phyloP scores from a whole-genome alignment of 2,888 invertebrate species.

The Drosophila prolongata region DNA sequence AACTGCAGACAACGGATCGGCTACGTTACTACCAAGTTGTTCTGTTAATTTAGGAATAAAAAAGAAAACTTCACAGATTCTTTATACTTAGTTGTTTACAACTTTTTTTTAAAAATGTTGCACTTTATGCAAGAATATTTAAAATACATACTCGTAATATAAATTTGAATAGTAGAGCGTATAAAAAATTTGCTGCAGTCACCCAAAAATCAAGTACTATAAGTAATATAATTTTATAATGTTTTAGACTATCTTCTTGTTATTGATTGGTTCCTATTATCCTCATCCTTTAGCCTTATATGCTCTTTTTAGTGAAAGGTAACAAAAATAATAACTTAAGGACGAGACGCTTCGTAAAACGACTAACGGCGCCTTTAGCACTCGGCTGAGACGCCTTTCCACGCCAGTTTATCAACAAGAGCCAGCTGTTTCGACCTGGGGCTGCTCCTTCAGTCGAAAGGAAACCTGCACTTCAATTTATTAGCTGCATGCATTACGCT shows the following conservation, averaged over 20 bases:
- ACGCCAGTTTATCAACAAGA: constrained; percentile 64
- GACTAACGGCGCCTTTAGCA: constrained; percentile 59
- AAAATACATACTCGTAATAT: no score
- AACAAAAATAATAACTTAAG: constrained; percentile 40
- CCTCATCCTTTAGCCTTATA: background rate
- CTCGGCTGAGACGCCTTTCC: constrained; percentile 45
- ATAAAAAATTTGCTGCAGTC: no score
- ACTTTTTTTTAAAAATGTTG: no score
- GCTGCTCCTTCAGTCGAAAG: constrained; percentile 4
- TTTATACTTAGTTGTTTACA: no score
- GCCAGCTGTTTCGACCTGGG: constrained; percentile 61
- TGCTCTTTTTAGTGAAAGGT: constrained; percentile 22
- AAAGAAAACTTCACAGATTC: no score
- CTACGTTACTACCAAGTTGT: background rate
- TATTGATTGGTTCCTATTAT: background rate
- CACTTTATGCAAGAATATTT: no score
- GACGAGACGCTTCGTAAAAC: constrained; percentile 32
- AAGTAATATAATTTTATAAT: no score
- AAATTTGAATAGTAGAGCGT: no score
- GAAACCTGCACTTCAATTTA: constrained; percentile 45
- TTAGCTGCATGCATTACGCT: constrained; percentile 55
- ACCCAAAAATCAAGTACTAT: no score
- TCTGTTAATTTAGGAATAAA: no score
- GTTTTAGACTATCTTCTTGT: background rate
- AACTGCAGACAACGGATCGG: constrained; percentile 4